Conservation (phyloP, 2,888 invertebrate genomes). For the Phyllotreta striolata region DNA sequence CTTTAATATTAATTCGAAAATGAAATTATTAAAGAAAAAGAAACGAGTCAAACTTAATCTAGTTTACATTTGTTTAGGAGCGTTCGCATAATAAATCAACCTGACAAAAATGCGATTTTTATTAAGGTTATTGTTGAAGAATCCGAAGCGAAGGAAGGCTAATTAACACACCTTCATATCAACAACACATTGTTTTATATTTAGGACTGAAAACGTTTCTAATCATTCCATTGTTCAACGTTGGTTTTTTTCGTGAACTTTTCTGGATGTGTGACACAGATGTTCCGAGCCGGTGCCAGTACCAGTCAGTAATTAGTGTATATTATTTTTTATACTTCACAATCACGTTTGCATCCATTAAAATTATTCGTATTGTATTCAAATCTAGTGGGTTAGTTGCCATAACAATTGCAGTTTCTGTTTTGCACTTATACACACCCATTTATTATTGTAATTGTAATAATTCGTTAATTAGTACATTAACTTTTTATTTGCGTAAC, state of each 20-base stretch:
- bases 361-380: too few species aligned
- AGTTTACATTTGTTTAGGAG: slow-evolving; percentile 5
- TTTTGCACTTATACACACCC: too few species aligned
- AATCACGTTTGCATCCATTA: slow-evolving; percentile 15
- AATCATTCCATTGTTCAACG: slow-evolving; percentile 13
- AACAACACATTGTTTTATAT: slow-evolving; percentile 11
- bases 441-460: too few species aligned
- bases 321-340: slow-evolving; percentile 6
- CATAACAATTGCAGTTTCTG: too few species aligned
- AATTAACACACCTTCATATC: slow-evolving; percentile 14
- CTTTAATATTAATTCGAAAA: too few species aligned
- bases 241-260: slow-evolving; percentile 15
- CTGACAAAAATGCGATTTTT: slow-evolving; percentile 13
- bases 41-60: not conserved
- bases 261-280: slow-evolving; percentile 19
- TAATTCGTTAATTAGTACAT: too few species aligned
- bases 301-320: slow-evolving; percentile 5
- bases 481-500: too few species aligned
- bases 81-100: slow-evolving; percentile 15
- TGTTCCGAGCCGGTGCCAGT: slow-evolving; percentile 12
- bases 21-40: too few species aligned
- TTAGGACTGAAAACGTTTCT: slow-evolving; percentile 7
- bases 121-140: slow-evolving; percentile 8
- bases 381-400: too few species aligned
- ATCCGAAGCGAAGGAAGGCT: not conserved